A percentile compares a stretch with the other conserved stretches of the same genome.
Evolutionary conservation across 2,113 vertebrate genomes (phyloP).

Genomic region (Gadus macrocephalus): DNA sequence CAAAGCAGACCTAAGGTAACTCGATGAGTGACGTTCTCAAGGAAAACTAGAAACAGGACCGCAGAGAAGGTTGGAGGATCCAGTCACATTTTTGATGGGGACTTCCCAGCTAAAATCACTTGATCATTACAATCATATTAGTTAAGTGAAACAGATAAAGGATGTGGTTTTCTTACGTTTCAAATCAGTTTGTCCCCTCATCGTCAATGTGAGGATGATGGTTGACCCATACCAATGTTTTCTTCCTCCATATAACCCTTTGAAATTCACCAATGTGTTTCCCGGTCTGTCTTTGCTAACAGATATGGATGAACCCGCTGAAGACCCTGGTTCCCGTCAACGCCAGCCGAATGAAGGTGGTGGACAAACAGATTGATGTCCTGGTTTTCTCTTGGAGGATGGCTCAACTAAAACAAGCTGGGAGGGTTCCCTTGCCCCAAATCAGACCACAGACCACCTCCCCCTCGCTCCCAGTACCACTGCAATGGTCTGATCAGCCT

Average conservation of each 20-base stretch:
- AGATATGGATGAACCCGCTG: conserved; percentile 2
- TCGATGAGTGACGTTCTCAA: neutral
- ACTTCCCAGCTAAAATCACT: no score
- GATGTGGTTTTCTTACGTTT: no score
- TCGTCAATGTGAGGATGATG: no score
- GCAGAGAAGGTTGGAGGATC: conserved; percentile 10
- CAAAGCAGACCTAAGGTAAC: conserved; percentile 29
- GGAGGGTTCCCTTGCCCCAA: neutral
- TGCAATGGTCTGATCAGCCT: neutral
- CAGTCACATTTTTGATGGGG: no score
- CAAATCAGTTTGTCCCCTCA: no score
- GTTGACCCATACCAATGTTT: no score
- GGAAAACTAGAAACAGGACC: conserved; percentile 5
- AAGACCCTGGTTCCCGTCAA: conserved; percentile 19
- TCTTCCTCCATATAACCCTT: no score
- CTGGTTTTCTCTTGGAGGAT: conserved; percentile 16
- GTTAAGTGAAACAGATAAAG: no score
- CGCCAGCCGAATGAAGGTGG: conserved; percentile 17
- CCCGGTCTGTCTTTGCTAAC: no score
- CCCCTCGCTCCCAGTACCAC: neutral
- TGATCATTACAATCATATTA: no score
- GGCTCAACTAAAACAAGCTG: neutral
- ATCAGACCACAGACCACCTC: neutral
- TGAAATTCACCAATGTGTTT: no score
- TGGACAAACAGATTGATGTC: conserved; percentile 14